Base-by-base conservation (phyloP, 2,113 vertebrate genomes). In the Boulengeromyrus knoepffleri region DNA sequence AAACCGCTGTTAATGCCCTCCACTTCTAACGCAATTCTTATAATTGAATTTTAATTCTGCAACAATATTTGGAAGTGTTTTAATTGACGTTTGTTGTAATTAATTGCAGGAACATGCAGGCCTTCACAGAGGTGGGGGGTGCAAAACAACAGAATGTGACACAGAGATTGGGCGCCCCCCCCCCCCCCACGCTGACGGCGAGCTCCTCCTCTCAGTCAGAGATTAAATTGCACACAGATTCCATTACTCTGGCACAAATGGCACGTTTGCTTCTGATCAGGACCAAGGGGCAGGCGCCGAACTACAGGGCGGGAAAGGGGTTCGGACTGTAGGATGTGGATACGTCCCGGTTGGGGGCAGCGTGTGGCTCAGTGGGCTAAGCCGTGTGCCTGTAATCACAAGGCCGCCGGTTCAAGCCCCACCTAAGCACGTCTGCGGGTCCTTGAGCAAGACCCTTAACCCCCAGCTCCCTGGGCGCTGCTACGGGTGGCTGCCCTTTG, bases 231-330 rank as follows among this genome's bases (percentile, higher is more conserved):
- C 96, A 95, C 95, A 95, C 95, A 95, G 96, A 98, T 98, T 97
- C 97, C 96, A 98, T 98, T 97, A 97, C 96, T 95, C 96, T 96
- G 93, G 96, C 92, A 94, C 96, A 97, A 99, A 98, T 97, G 97
- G 97, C 97, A 97, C 96, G 95, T 97, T 98, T 97, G 97, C 97
- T 98, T 96, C 96, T 97, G 96, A 98, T 97, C 97, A 96, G 96
- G 96, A 96, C 96, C 96, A 96, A 96, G 93, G 19, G 19, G 94
- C 96, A 95, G 95, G 96, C 95, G 97, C 17, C 13, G 15, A 27
- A 36, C 66, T 15, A 3, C 66, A 27, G 27, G 66, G 24, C 12
- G 3, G 66, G 66, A 77, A 77, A 27, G 62, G 31, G 12, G 15
- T 39, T 19, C 15, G 0, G 31, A 39, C 13, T 19, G 31, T 12